Evolutionary conservation across 2,113 vertebrate species (phyloP), one percentile per base, ranked within the genome.

Genomic region (Meleagris gallopavo): DNA sequence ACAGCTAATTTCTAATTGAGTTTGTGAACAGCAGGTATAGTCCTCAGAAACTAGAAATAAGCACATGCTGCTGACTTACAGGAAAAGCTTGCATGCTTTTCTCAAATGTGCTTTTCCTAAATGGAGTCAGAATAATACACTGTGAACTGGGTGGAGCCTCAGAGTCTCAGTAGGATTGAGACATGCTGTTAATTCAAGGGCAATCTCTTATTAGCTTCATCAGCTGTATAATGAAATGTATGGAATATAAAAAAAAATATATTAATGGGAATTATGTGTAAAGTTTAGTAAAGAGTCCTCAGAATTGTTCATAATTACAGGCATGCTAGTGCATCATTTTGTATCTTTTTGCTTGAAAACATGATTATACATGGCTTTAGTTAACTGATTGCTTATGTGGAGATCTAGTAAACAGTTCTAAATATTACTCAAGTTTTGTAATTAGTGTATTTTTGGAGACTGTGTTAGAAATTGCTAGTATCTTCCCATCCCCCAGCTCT

Each of bases 401-500:
- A 65, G 55, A 45, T 74, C 58, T 90, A 69, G 58, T 88, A 78
- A 89, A 89, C 21, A n/a, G 20, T 88, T 67, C 13, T 58, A 80
- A 55, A 61, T 92, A 79, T 34, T 66, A 79, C 12, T 75, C 20
- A 20, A 20, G 36, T 74, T 84, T 66, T 91, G 30, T 67, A 91
- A 77, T 65, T 16, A 20, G 25, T 65, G 11, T 86, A 58, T 78
- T 95, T 96, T 57, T 95, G 77, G 95, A 93, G 21, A 41, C 67
- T 12, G 64, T 91, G 84, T 85, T 97, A 90, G 86, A 95, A 96
- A 94, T 92, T 93, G 77, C 92, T 83, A 30, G 57, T 79, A 69
- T 77, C 65, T 75, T 72, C 93, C 96, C 94, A 72, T 96, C 97
- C 97, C 97, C 95, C 94, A 93, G 90, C 87, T 64, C 90, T 57